Evolutionary conservation across 2,113 vertebrate genomes (phyloP), one percentile per base, ranked within the genome.

Genomic region (Athene noctua): DNA sequence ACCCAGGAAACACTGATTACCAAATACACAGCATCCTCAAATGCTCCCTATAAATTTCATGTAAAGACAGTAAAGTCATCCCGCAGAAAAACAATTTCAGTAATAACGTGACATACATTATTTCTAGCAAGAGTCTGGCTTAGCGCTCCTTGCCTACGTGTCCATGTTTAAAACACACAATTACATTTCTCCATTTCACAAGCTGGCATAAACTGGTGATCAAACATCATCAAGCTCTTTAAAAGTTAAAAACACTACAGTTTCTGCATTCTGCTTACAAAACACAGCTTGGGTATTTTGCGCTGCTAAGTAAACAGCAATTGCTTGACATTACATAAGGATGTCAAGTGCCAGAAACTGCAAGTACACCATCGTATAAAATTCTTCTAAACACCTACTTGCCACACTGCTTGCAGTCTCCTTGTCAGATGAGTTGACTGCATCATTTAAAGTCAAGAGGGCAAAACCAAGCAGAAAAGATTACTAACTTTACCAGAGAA

Each of bases 161-260:
- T 29, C 52, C 12, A 2, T 0, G 0, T 7, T 23, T 22, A 27
- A 40, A 82, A 38, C 22, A 32, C 42, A 86, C 8, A 30, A 16
- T 9, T 21, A 49, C 19, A 6, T 34, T 54, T 70, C 51, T 70
- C 51, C 42, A 26, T 20, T 73, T 52, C 68, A 74, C 20, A 49
- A 2, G 77, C 25, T 58, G 46, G 9, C 51, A 40, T 11, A 17
- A 73, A 18, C 54, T 11, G 13, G 4, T 7, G 27, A 70, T 58
- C 42, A n/a, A 75, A 82, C 40, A 21, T 63, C 40, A 42, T 7
- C 4, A 2, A 47, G 49, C 32, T 59, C 40, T 88, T 80, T 63
- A 40, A 34, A 70, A 55, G 40, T 63, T 63, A 68, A 52, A 82
- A 58, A 32, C 63, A 8, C 36, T 10, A 8, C 6, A 66, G 25